Base-by-base conservation (phyloP, 2,797 vertebrate genomes). In the Xenopus petersii region DNA sequence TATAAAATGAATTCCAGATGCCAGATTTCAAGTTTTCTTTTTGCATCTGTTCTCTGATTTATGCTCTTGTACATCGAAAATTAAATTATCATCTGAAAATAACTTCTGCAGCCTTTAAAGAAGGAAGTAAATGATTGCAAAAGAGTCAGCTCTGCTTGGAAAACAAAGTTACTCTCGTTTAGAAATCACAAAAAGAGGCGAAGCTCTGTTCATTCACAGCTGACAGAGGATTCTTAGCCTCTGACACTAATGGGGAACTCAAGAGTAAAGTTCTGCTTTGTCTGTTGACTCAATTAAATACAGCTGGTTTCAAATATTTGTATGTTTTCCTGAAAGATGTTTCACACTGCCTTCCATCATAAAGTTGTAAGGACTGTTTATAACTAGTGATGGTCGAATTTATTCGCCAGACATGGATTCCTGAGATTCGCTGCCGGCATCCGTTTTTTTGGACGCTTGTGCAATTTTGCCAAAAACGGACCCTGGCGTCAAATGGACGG, bases 1-100 rank as follows among this genome's bases (percentile, higher is more conserved):
- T 46, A 33, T 30, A 30, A 47, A 70, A 76, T 15, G 7, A 55
- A 51, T 61, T 72, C 56, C 75, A 62, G 56, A 68, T 74, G 58
- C 30, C 16, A 21, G 11, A 60, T 68, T 51, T 47, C 30, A 24
- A 33, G 54, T 24, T 49, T 55, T 12, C 4, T 5, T n/a, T 49
- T 67, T 46, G 56, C 63, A 61, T 61, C 69, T 71, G 47, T 15
- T 61, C 26, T 76, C 49, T 55, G 13, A 60, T 49, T 61, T 12
- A 65, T 15, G n/a, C 10, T 21, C 8, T 76, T 58, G n/a, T 12
- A 71, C 46, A 71, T 11, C 1, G 64, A 60, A 67, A 74, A 67
- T 70, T 10, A 49, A 70, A 70, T 75, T 70, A 49, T 54, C 42
- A 49, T 55, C n/a, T 56, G 33, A 58, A 21, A 24, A 64, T 61